phyloP scores from a whole-genome alignment of 2,888 invertebrate species.

The Axea sp. region DNA sequence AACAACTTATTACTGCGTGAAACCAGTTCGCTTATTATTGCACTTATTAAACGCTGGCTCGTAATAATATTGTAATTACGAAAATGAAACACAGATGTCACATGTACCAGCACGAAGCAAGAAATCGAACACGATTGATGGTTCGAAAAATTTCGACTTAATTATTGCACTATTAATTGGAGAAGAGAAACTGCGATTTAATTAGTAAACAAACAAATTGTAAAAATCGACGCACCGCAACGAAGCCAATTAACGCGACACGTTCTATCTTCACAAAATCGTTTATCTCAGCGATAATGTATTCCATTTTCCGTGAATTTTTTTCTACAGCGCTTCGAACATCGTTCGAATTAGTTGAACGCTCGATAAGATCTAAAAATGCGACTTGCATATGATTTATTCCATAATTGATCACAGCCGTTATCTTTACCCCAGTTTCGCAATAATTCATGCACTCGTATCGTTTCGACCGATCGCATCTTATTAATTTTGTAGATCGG shows the following conservation, averaged over 20 bases:
- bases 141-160: conserved; percentile 16
- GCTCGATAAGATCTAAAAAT: too few relatives aligned
- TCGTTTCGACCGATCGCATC: too few relatives aligned
- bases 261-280: conserved; percentile 2
- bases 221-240: conserved; percentile 7
- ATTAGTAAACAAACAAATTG: conserved; percentile 36
- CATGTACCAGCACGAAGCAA: too few relatives aligned
- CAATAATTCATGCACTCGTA: conserved; percentile 2
- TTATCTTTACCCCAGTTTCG: too few relatives aligned
- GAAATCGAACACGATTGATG: conserved; percentile 8
- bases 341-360: too few relatives aligned
- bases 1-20: too few relatives aligned
- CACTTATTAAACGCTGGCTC: neutral
- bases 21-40: neutral
- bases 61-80: conserved; percentile 3
- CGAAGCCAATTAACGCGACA: conserved; percentile 9
- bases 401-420: neutral
- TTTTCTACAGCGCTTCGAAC: neutral
- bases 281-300: conserved; percentile 13
- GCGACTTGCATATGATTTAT: conserved; percentile 24
- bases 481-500: conserved; percentile 27
- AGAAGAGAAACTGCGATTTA: conserved; percentile 40
- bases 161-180: conserved; percentile 34
- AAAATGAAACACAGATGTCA: neutral
- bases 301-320: neutral